Evolutionary conservation across 92 coral and sea anemone species (phyloP).

Genomic region (Siderastrea siderea): DNA sequence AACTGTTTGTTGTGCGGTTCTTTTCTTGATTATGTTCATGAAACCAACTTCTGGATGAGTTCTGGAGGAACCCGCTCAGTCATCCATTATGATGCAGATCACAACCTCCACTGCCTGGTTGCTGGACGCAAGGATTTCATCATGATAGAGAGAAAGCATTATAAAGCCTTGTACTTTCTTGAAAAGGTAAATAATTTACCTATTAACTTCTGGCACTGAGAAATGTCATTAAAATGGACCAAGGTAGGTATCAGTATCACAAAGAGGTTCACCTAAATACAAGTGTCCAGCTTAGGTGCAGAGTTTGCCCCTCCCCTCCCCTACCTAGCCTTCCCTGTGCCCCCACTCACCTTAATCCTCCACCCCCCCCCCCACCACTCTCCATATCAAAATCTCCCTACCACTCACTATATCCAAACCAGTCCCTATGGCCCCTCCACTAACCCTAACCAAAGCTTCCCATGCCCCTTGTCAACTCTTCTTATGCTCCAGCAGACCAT

Average conservation of each 20-base stretch:
- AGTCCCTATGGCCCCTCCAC: too few species aligned
- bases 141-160: constrained; percentile 80
- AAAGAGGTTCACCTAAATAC: too few species aligned
- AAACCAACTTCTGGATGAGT: constrained; percentile 99
- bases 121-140: constrained; percentile 96
- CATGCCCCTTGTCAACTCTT: background rate
- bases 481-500: background rate
- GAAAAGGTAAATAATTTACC: constrained; percentile 74
- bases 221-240: too few species aligned
- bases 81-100: constrained; percentile 97
- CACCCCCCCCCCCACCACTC: background rate
- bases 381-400: background rate
- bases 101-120: constrained; percentile 92
- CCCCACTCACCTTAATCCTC: background rate
- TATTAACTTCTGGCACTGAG: background rate
- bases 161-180: constrained; percentile 76
- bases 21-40: constrained; percentile 91
- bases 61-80: constrained; percentile 97
- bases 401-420: background rate
- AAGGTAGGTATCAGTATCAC: too few species aligned
- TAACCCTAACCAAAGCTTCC: background rate
- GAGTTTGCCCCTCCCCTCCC: too few species aligned
- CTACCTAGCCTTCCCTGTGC: too few species aligned
- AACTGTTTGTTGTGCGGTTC: constrained; percentile 92
- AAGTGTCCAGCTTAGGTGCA: too few species aligned